phyloP scores from a whole-genome alignment of 2,888 invertebrate species.

The Caenorhabditis macrosperma region DNA sequence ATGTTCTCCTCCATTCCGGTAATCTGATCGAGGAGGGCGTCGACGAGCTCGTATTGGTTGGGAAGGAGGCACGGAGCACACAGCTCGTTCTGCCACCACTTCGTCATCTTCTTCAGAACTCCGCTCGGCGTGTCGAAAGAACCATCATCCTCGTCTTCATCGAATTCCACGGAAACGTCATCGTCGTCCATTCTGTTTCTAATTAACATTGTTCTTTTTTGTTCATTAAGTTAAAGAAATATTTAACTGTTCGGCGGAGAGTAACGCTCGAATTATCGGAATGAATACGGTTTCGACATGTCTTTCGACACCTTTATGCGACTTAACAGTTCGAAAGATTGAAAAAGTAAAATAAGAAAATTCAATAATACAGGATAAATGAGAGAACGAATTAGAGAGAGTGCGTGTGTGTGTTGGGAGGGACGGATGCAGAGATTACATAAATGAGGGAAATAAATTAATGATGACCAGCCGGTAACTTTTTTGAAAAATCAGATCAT shows the following conservation, averaged over 20 bases:
- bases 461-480: slow-evolving; percentile 15
- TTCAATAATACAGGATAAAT: background rate
- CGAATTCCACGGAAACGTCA: background rate
- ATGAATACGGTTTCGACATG: background rate
- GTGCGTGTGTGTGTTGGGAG: background rate
- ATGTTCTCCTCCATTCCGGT: slow-evolving; percentile 65
- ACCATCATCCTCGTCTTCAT: slow-evolving; percentile 47
- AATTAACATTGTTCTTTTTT: background rate
- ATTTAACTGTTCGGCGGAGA: too few relatives aligned
- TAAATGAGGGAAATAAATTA: slow-evolving; percentile 14
- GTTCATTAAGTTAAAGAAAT: background rate
- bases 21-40: slow-evolving; percentile 71
- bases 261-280: too few relatives aligned
- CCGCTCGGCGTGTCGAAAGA: slow-evolving; percentile 38
- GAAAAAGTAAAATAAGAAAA: too few relatives aligned
- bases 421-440: background rate
- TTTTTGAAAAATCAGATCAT: slow-evolving; percentile 21
- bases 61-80: slow-evolving; percentile 70
- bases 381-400: background rate
- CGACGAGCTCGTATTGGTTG: slow-evolving; percentile 66
- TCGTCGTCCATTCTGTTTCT: background rate
- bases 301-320: background rate
- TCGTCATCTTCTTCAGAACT: slow-evolving; percentile 62
- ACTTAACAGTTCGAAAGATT: background rate
- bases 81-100: slow-evolving; percentile 69